Evolutionary conservation across 2,113 vertebrate species (phyloP).

Genomic region (Ptilonorhynchus violaceus): DNA sequence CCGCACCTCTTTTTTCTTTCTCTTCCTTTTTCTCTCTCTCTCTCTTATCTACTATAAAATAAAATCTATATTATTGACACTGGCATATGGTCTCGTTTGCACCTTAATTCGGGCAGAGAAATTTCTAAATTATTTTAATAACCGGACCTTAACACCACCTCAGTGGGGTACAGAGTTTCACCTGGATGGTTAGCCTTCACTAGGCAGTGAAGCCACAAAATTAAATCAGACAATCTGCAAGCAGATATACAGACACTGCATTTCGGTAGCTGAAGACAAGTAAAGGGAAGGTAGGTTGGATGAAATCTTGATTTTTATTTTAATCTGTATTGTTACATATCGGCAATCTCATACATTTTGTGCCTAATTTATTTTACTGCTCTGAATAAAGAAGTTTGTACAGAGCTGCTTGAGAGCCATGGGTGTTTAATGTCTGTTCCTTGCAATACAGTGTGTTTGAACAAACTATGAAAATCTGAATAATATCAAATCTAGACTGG

Average conservation of each 20-base stretch:
- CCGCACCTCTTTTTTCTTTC: no score
- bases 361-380: not conserved
- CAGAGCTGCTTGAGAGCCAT: not conserved
- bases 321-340: not conserved
- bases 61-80: no score
- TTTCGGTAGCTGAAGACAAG: not conserved
- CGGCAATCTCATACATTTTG: not conserved
- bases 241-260: not conserved
- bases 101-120: no score
- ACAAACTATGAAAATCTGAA: not conserved
- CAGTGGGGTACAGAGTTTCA: not conserved
- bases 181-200: not conserved
- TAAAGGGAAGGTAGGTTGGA: not conserved
- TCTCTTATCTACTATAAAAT: no score
- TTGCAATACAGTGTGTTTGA: not conserved
- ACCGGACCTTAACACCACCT: not conserved
- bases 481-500: not conserved
- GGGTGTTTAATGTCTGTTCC: not conserved
- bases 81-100: no score
- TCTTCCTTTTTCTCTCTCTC: no score
- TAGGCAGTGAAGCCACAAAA: not conserved
- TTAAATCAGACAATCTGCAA: not conserved
- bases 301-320: not conserved
- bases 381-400: not conserved
- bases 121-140: no score